Base-by-base conservation (phyloP, 2,113 vertebrate genomes). In the Cephalopholis sonnerati region DNA sequence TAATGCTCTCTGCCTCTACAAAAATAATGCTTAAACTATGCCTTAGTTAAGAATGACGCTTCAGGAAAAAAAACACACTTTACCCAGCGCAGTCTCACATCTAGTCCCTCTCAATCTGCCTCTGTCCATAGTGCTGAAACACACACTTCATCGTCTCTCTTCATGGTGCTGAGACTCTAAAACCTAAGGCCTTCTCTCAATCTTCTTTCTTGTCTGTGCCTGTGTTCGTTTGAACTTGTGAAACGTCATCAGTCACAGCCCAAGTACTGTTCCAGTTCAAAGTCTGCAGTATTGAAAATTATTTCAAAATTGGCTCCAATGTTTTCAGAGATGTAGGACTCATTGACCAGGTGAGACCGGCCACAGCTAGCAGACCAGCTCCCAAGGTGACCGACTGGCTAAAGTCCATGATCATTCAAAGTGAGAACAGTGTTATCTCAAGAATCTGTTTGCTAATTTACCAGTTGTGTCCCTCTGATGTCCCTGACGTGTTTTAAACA, bases 1-100 rank as follows among this genome's bases (percentile, higher is more conserved):
- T 58, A 85, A 89, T 91, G 82, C 72, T 74, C 74, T 59, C 39
- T 72, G 73, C 61, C 32, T 74, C 53, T 57, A 68, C 67, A 62
- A 85, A 86, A 76, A 84, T 58, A 69, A 84, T 68, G 48, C 63
- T 69, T 70, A 57, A 79, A 81, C 68, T 66, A 73, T 68, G 77
- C 74, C 18, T 69, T 64, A 48, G 59, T 85, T 85, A 86, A 84
- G 46, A 79, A 17, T 24, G 53, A 53, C 8, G 18, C 20, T 50
- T 29, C 46, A 16, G 9, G 24, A 11, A 70, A 36, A 59, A 41
- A 44, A 41, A 7, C 32, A n/a, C n/a, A 46, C 68, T 70, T 63
- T 39, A 32, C 41, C 41, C 66, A 50, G 61, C 50, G 46, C 48
- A 70, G 67, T 15, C 71, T 79, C 18, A 73, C 44, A 70, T 55